Evolutionary conservation across 2,888 invertebrate genomes (phyloP), one percentile per base, ranked within the genome.

Genomic region (Leptopilina syphax): DNA sequence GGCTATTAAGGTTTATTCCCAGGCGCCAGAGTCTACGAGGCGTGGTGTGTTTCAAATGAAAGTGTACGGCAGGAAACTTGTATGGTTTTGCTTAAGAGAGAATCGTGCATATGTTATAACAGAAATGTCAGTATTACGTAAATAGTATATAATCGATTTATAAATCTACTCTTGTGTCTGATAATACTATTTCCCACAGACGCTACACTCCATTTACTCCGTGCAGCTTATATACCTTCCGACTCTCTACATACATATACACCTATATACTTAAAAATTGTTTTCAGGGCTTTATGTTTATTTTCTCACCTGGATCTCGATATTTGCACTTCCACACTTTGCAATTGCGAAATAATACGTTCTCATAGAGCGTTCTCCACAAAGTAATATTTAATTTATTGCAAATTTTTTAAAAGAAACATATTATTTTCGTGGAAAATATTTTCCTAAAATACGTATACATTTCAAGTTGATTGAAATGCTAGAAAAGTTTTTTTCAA

Each of bases 1-100:
- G 63, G 79, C 81, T 84, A 83, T 84, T 84, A 83, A 82, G 80
- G 80, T 78, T 79, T 60, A 65, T 76, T 81, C 77, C 68, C 78
- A 78, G 41, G 82, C 82, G 79, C 81, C 76, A 70, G 78, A 82
- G 81, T 79, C 66, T 80, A 80, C 79, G 78, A 81, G 82, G 80
- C 76, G 70, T 68, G 76, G 73, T 78, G 80, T 82, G 50, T 82
- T 79, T 79, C 60, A 77, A 79, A 57, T 73, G 57, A 57, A 73
- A 73, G 73, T 73, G 73, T 73, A n/a, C 18, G 57, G 57, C 57
- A 57, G 57, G 73, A 73, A 73, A 73, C 73, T 73, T 73, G 57
- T 54, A 57, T 73, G 34, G 50, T 34, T 73, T 73, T 73, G 34
- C 57, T 66, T 57, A 10, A 3, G 50, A 50, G 50, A 27, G 70